phyloP scores from a whole-genome alignment of 2,888 invertebrate genomes.

The Toxonevra muliebris region DNA sequence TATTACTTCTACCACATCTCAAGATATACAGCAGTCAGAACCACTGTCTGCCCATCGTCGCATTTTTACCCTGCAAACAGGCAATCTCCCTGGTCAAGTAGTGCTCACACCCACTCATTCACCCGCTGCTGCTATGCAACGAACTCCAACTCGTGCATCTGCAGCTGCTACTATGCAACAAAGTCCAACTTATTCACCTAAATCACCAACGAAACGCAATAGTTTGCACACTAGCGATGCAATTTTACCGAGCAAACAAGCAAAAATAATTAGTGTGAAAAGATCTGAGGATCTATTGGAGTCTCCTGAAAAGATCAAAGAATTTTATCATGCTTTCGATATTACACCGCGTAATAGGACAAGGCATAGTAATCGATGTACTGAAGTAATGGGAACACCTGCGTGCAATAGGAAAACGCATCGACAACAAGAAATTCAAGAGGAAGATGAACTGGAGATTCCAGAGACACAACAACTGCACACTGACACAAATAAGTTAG shows the following conservation, averaged over 20 bases:
- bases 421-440: conserved; percentile 13
- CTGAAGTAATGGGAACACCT: not conserved
- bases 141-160: no score
- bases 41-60: not conserved
- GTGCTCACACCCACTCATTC: not conserved
- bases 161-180: no score
- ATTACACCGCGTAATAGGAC: not conserved
- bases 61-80: conserved; percentile 1
- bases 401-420: not conserved
- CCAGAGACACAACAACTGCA: conserved; percentile 28
- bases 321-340: conserved; percentile 11
- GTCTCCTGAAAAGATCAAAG: not conserved
- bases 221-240: no score
- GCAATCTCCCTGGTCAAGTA: conserved; percentile 1
- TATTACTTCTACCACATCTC: conserved; percentile 19
- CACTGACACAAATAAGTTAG: conserved; percentile 13
- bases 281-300: not conserved
- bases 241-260: not conserved
- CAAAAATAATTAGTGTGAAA: no score
- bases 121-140: no score
- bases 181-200: no score
- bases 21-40: not conserved
- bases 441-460: conserved; percentile 9
- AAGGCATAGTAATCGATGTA: not conserved
- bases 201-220: no score